Percentiles rank a stretch among this genome's conserved stretches.
Evolutionary conservation across 2,797 vertebrate species (phyloP).

Genomic region (Bryconaethiops microstoma): DNA sequence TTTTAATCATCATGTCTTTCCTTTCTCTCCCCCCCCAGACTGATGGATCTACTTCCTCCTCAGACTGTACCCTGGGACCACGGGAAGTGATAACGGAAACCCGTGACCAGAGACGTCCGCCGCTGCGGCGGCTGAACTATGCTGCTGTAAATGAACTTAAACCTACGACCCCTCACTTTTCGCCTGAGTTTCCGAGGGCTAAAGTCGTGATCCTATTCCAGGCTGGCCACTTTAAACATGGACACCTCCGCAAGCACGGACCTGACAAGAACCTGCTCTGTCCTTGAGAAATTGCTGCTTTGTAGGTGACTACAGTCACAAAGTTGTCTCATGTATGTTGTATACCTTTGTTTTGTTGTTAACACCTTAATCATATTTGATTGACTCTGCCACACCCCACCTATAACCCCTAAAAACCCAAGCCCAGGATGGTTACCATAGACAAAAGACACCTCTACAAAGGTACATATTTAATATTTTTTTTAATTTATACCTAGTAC

Average conservation of each 20-base stretch:
- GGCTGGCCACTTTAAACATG: slow-evolving; percentile 40
- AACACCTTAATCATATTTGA: slow-evolving; percentile 36
- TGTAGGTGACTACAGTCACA: slow-evolving; percentile 48
- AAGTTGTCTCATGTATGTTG: slow-evolving; percentile 35
- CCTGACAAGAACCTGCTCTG: slow-evolving; percentile 23
- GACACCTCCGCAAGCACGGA: slow-evolving; percentile 23
- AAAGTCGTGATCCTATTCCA: slow-evolving; percentile 32
- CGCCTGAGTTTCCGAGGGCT: slow-evolving; percentile 32
- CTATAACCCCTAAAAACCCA: background rate
- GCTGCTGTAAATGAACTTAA: slow-evolving; percentile 60
- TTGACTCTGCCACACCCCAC: background rate
- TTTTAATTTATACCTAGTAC: slow-evolving; percentile 35
- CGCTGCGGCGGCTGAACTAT: slow-evolving; percentile 38
- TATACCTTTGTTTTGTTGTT: slow-evolving; percentile 32
- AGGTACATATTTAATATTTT: slow-evolving; percentile 51
- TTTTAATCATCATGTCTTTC: slow-evolving; percentile 9
- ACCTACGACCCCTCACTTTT: slow-evolving; percentile 46
- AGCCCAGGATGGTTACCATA: slow-evolving; percentile 34
- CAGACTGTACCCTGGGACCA: slow-evolving; percentile 29
- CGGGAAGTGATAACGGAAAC: slow-evolving; percentile 16
- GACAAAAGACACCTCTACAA: slow-evolving; percentile 10
- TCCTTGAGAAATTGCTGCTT: slow-evolving; percentile 61
- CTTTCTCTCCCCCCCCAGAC: slow-evolving; percentile 38
- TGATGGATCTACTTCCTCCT: slow-evolving; percentile 28
- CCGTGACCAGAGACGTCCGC: slow-evolving; percentile 9